Percentiles rank a stretch among this genome's conserved stretches.
Conservation (phyloP, 2,797 vertebrate genomes). For the Sebastes nivosus region DNA sequence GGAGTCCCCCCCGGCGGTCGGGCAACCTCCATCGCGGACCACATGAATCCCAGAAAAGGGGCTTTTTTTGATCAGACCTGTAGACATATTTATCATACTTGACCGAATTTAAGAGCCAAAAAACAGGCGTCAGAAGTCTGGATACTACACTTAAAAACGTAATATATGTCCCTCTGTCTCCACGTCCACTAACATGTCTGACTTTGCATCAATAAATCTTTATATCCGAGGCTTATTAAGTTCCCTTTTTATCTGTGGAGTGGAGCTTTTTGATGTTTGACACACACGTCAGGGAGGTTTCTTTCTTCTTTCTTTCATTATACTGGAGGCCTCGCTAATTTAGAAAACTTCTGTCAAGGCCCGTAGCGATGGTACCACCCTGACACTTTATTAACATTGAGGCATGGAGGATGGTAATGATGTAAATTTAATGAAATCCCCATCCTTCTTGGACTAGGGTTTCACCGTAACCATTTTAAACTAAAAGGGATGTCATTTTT, state of each 20-base stretch:
- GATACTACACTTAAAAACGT: slow-evolving; percentile 55
- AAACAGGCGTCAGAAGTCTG: slow-evolving; percentile 49
- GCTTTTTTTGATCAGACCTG: slow-evolving; percentile 35
- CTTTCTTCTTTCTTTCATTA: slow-evolving; percentile 57
- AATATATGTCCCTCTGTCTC: slow-evolving; percentile 54
- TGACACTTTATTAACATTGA: slow-evolving; percentile 48
- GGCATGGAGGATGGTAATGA: slow-evolving; percentile 21
- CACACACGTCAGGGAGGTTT: slow-evolving; percentile 55
- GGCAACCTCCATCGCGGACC: slow-evolving; percentile 28
- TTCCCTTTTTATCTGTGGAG: slow-evolving; percentile 50
- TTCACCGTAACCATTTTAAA: slow-evolving; percentile 24
- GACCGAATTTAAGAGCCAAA: slow-evolving; percentile 39
- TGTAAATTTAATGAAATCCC: slow-evolving; percentile 35
- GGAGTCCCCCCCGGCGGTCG: not conserved
- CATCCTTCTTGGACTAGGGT: slow-evolving; percentile 18
- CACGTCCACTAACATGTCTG: slow-evolving; percentile 48
- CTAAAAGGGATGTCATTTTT: slow-evolving; percentile 13
- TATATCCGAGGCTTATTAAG: slow-evolving; percentile 61
- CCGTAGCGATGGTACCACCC: slow-evolving; percentile 16
- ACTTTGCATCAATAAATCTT: slow-evolving; percentile 68
- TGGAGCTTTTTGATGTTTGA: slow-evolving; percentile 69
- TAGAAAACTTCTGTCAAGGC: slow-evolving; percentile 64
- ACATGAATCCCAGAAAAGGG: slow-evolving; percentile 45
- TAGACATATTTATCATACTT: slow-evolving; percentile 56
- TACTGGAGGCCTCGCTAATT: slow-evolving; percentile 52